Percentiles rank a stretch among this genome's conserved stretches.
phyloP scores from a whole-genome alignment of 2,797 vertebrate species.

The Prionace glauca region DNA sequence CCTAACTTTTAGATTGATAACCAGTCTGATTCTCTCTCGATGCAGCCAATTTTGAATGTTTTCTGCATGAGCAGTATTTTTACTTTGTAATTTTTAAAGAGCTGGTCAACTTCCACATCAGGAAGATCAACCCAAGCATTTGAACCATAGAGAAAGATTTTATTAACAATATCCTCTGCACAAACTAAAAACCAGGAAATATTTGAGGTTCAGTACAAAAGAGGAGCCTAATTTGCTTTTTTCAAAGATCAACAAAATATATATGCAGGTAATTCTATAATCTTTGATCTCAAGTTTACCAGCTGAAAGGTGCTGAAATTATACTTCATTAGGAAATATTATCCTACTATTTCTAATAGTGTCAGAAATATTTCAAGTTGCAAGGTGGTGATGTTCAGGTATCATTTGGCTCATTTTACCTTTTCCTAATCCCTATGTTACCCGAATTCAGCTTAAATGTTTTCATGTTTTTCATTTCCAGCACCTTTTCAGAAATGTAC shows the following conservation, averaged over 20 bases:
- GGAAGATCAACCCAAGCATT: background rate
- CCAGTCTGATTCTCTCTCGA: too few species aligned
- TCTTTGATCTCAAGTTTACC: background rate
- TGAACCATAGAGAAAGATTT: background rate
- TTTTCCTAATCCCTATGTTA: background rate
- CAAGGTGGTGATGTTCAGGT: background rate
- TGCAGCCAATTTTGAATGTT: too few species aligned
- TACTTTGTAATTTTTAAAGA: background rate
- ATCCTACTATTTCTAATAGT: background rate
- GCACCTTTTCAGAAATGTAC: background rate
- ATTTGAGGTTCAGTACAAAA: background rate
- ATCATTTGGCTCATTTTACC: too few species aligned
- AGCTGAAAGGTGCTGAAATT: background rate
- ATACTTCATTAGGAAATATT: background rate
- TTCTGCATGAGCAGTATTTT: too few species aligned
- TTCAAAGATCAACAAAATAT: background rate
- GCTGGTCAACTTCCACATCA: background rate
- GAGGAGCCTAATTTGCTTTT: background rate
- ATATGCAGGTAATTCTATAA: background rate
- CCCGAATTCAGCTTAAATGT: too few species aligned
- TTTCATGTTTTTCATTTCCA: too few species aligned
- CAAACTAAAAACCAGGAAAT: background rate
- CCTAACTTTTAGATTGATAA: too few species aligned
- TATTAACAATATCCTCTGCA: background rate
- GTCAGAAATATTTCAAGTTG: background rate